Evolutionary conservation across 2,113 vertebrate species (phyloP).

Genomic region (Apodemus speciosus): DNA sequence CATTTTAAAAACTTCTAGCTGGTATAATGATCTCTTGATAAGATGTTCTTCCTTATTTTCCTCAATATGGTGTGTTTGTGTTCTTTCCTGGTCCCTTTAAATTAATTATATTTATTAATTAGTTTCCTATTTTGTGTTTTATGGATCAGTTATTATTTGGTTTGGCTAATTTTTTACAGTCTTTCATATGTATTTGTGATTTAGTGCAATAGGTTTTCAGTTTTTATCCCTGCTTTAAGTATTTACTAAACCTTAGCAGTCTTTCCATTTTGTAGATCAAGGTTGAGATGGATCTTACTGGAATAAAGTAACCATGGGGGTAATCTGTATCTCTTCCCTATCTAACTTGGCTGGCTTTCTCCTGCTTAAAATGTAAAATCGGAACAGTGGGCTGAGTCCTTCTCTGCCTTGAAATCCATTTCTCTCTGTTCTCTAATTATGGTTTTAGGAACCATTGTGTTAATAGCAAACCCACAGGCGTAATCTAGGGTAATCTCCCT

Average conservation of each 20-base stretch:
- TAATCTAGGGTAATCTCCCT: not conserved
- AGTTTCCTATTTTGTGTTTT: not conserved
- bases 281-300: not conserved
- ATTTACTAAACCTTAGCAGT: not conserved
- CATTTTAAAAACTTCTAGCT: not conserved
- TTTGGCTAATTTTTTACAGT: conserved; percentile 16
- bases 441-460: not conserved
- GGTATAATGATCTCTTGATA: not conserved
- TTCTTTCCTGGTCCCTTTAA: not conserved
- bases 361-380: not conserved
- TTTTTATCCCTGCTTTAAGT: not conserved
- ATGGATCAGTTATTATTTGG: not conserved
- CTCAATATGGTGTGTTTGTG: not conserved
- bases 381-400: not conserved
- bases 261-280: not conserved
- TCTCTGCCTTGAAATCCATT: not conserved
- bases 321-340: no score
- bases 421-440: not conserved
- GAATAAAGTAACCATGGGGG: not conserved
- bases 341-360: not conserved
- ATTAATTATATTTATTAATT: not conserved
- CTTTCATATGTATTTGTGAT: not conserved
- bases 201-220: not conserved
- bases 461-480: not conserved
- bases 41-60: not conserved